These are phyloP conservation scores for Terrapene triunguis DNA, from an alignment of 2,113 vertebrate genomes.

Conservation along the genomic window DNA sequence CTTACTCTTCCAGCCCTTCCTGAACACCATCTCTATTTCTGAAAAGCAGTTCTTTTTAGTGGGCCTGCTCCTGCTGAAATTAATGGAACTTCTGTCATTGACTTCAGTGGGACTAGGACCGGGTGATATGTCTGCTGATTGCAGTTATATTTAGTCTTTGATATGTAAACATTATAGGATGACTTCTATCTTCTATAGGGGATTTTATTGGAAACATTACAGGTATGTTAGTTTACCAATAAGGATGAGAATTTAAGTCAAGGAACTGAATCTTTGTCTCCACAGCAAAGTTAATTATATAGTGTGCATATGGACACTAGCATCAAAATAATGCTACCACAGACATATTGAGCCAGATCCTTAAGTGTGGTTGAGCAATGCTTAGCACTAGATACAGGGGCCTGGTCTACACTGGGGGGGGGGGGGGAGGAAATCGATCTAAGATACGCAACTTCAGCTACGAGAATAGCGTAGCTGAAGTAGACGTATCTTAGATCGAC, in stretches of 20 bases:
- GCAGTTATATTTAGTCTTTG: background rate
- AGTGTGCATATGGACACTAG: background rate
- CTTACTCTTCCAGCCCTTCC: background rate
- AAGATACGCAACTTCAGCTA: too few species aligned
- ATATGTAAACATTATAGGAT: background rate
- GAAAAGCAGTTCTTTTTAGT: background rate
- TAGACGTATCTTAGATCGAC: too few species aligned
- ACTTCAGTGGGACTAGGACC: background rate
- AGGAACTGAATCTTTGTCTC: background rate
- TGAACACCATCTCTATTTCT: background rate
- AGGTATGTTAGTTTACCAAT: accelerated
- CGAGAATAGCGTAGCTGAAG: too few species aligned
- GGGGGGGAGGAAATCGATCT: too few species aligned
- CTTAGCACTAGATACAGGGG: too few species aligned
- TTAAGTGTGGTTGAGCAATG: background rate
- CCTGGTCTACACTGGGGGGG: too few species aligned
- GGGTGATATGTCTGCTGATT: background rate
- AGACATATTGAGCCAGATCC: accelerated
- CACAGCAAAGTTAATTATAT: background rate
- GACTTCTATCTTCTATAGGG: background rate
- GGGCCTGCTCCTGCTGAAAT: background rate
- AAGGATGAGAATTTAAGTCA: background rate
- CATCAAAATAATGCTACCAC: background rate
- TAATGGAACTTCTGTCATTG: background rate
- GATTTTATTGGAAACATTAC: background rate